These are phyloP conservation scores for Amphiduros pacificus DNA, from an alignment of 2,888 invertebrate genomes.

Conservation along the genomic window DNA sequence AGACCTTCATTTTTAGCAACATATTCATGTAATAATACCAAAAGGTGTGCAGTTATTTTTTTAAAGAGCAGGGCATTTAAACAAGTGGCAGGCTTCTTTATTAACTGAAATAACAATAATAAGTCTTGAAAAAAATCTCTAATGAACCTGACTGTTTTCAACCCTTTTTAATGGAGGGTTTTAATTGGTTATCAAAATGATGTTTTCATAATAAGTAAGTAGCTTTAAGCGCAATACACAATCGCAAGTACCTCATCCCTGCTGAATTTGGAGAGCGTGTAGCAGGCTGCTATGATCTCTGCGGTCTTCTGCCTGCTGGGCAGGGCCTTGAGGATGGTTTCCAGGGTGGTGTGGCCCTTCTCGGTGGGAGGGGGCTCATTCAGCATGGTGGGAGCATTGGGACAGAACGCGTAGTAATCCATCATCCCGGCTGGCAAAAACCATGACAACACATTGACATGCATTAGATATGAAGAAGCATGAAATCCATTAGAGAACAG, in stretches of 20 bases:
- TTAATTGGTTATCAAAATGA: background rate
- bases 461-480: too few relatives aligned
- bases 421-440: conserved; percentile 14
- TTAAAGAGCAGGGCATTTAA: too few relatives aligned
- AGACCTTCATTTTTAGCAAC: background rate
- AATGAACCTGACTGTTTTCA: background rate
- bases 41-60: too few relatives aligned
- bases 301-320: conserved; percentile 22
- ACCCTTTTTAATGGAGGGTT: background rate
- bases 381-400: conserved; percentile 27
- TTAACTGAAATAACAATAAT: background rate
- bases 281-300: conserved; percentile 27
- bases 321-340: conserved; percentile 12
- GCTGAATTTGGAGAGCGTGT: conserved; percentile 18
- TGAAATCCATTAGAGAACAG: too few relatives aligned
- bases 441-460: too few relatives aligned
- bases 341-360: conserved; percentile 12
- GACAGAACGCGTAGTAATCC: conserved; percentile 25
- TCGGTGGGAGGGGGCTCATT: conserved; percentile 18
- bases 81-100: too few relatives aligned
- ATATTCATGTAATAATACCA: background rate
- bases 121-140: background rate
- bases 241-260: conserved; percentile 26
- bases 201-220: too few relatives aligned
- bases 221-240: too few relatives aligned